These are phyloP conservation scores for Peromyscus maniculatus DNA, from an alignment of 2,113 vertebrate species.

Conservation along the genomic window DNA sequence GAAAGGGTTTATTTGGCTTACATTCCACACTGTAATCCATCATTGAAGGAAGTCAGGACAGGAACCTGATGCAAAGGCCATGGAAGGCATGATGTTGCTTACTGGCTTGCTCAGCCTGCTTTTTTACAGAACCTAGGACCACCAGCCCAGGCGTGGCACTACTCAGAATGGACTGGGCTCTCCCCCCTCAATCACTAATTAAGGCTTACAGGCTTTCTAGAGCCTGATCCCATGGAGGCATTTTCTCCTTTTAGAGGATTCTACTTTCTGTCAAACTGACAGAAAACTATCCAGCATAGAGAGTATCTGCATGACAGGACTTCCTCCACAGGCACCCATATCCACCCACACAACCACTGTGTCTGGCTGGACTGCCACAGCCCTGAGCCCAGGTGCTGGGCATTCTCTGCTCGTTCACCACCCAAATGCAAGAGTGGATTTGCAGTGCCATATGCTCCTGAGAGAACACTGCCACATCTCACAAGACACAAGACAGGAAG, in stretches of 20 bases:
- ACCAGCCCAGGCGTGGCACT: neutral
- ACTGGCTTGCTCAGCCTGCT: neutral
- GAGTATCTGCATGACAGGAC: neutral
- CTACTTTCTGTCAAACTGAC: neutral
- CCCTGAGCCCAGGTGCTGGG: fast-evolving
- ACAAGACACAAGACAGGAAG: neutral
- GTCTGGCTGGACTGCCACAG: neutral
- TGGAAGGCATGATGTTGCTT: neutral
- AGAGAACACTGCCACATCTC: neutral
- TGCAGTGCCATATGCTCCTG: neutral
- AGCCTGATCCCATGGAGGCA: neutral
- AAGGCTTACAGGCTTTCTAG: neutral
- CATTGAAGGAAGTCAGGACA: neutral
- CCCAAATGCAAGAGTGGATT: neutral
- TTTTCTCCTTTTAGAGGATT: neutral
- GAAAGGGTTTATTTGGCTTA: neutral
- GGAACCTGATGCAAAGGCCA: neutral
- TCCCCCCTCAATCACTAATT: neutral
- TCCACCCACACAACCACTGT: too few relatives aligned
- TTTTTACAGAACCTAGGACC: neutral
- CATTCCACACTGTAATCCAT: neutral
- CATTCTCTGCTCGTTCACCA: too few relatives aligned
- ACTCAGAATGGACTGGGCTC: neutral
- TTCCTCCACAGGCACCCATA: neutral
- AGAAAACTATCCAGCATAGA: neutral